phyloP scores from a whole-genome alignment of 2,888 invertebrate species.

The Brenthis hecate region DNA sequence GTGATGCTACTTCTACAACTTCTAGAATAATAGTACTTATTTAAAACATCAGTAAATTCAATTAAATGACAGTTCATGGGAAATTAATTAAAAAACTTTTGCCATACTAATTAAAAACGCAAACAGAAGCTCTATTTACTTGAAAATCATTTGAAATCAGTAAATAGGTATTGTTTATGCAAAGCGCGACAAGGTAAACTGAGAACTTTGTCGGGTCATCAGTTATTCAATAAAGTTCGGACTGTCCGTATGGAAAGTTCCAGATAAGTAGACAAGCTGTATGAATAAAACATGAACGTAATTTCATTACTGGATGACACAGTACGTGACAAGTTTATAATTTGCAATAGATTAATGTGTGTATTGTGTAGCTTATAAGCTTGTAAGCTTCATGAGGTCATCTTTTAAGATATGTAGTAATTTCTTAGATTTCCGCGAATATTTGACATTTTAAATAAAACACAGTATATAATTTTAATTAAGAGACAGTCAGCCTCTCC shows the following conservation, averaged over 20 bases:
- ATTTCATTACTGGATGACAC: conserved; percentile 40
- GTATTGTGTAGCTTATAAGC: not conserved
- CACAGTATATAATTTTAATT: too few species aligned
- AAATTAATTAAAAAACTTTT: conserved; percentile 14
- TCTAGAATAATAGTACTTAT: too few species aligned
- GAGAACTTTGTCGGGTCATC: conserved; percentile 31
- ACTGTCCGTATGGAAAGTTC: conserved; percentile 38
- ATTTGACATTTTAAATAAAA: too few species aligned
- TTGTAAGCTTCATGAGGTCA: too few species aligned
- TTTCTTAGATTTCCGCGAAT: too few species aligned
- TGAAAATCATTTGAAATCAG: conserved; percentile 18
- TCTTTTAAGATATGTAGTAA: too few species aligned
- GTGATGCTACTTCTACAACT: too few species aligned
- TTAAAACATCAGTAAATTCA: not conserved
- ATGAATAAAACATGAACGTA: conserved; percentile 44
- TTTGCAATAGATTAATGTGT: conserved; percentile 12
- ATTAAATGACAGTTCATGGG: conserved; percentile 3
- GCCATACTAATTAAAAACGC: conserved; percentile 6
- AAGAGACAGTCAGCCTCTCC: too few species aligned
- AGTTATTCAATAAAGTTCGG: conserved; percentile 39
- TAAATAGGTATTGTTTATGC: conserved; percentile 36
- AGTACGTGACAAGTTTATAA: conserved; percentile 31
- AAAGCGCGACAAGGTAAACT: conserved; percentile 29
- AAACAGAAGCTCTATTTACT: conserved; percentile 8
- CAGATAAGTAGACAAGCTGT: conserved; percentile 41